Conservation (phyloP, 2,888 invertebrate species). For the Malacosoma neustria region DNA sequence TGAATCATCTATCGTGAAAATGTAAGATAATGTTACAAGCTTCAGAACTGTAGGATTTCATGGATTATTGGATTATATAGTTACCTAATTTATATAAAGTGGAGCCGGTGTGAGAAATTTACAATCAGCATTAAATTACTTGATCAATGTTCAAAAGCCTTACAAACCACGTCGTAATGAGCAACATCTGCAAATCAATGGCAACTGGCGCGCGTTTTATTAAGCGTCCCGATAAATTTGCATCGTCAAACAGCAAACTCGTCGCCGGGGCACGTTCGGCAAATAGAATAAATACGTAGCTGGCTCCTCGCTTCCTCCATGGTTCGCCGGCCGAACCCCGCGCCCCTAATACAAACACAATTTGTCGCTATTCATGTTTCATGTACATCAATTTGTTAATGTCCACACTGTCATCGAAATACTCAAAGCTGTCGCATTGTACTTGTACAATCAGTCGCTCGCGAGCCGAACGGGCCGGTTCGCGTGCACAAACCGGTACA, state of each 20-base stretch:
- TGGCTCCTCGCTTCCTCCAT: slow-evolving; percentile 32
- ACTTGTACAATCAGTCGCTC: slow-evolving; percentile 21
- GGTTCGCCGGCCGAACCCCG: slow-evolving; percentile 30
- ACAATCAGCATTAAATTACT: too few relatives aligned
- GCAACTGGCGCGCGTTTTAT: slow-evolving; percentile 55
- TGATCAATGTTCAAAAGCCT: too few relatives aligned
- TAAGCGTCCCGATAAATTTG: slow-evolving; percentile 67
- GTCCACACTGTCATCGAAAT: slow-evolving; percentile 13
- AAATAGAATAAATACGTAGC: slow-evolving; percentile 68
- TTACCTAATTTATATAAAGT: too few relatives aligned
- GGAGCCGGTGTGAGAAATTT: too few relatives aligned
- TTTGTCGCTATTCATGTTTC: slow-evolving; percentile 56
- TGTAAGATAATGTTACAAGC: too few relatives aligned
- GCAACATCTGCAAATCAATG: slow-evolving; percentile 61
- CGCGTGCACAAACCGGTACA: slow-evolving; percentile 36
- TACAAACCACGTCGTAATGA: slow-evolving; percentile 40
- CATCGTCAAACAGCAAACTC: slow-evolving; percentile 65
- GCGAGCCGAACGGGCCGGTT: slow-evolving; percentile 19
- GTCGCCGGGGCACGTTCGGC: slow-evolving; percentile 62
- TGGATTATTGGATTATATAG: too few relatives aligned
- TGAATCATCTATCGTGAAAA: too few relatives aligned
- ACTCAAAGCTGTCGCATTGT: slow-evolving; percentile 17
- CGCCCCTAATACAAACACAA: slow-evolving; percentile 54
- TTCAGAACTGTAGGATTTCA: too few relatives aligned
- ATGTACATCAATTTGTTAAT: neutral